A percentile compares a stretch with the other conserved stretches of the same genome.
phyloP scores from a whole-genome alignment of 1,140 invertebrate genomes.

The Dufourea novaeangliae region DNA sequence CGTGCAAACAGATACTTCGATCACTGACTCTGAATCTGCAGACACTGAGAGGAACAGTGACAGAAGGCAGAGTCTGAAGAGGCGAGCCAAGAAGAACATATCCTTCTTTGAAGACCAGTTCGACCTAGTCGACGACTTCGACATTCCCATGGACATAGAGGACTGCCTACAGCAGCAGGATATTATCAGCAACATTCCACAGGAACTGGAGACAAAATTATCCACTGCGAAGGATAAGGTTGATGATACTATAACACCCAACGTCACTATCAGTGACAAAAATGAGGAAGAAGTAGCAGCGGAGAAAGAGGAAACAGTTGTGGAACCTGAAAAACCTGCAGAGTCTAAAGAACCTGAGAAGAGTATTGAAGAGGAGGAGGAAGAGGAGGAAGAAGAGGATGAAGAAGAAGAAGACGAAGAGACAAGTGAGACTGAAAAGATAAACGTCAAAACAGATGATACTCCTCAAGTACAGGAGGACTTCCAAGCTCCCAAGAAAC shows the following conservation, averaged over 20 bases:
- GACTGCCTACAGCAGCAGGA: conserved; percentile 10
- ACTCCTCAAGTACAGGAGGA: conserved; percentile 46
- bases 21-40: conserved; percentile 1
- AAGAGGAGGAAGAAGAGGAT: conserved; percentile 22
- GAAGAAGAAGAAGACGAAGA: conserved; percentile 25
- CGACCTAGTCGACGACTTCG: conserved; percentile 51
- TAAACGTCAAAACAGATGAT: not conserved
- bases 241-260: not conserved
- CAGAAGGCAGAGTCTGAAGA: conserved; percentile 30
- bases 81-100: conserved; percentile 42
- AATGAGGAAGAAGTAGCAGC: not conserved
- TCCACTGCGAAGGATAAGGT: not conserved
- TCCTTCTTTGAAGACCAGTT: conserved; percentile 56
- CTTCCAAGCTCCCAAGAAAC: conserved; percentile 71
- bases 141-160: conserved; percentile 38
- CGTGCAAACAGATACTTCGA: conserved; percentile 14
- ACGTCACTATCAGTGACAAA: not conserved
- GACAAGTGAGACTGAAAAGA: not conserved
- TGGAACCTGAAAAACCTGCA: not conserved
- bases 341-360: not conserved
- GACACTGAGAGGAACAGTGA: conserved; percentile 11
- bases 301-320: not conserved
- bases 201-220: not conserved
- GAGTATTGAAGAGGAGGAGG: not conserved
- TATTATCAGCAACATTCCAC: not conserved